These are phyloP conservation scores for Leguminivora glycinivorella DNA, from an alignment of 1,140 invertebrate species.

Conservation along the genomic window DNA sequence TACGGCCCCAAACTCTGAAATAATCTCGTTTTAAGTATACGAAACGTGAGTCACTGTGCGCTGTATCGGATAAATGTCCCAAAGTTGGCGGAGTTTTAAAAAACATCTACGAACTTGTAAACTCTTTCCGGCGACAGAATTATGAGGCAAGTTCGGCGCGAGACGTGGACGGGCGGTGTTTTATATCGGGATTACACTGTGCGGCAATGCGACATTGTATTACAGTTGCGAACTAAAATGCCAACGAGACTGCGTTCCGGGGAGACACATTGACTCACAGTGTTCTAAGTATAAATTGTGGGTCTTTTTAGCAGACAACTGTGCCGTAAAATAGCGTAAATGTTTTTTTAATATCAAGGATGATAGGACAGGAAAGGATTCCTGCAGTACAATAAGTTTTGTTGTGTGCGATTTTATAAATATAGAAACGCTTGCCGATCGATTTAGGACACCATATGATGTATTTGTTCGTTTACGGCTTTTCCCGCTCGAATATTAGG, in stretches of 20 bases:
- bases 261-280: no score
- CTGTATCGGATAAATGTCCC: slow-evolving; percentile 35
- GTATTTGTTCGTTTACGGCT: neutral
- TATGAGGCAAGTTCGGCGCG: slow-evolving; percentile 57
- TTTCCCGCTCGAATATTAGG: neutral
- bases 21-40: slow-evolving; percentile 23
- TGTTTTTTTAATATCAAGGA: no score
- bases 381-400: neutral
- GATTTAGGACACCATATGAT: neutral
- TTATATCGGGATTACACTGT: slow-evolving; percentile 8
- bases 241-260: no score
- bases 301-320: no score
- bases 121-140: slow-evolving; percentile 58
- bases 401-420: neutral
- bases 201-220: neutral
- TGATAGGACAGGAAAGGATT: no score
- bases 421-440: neutral
- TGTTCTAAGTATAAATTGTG: no score
- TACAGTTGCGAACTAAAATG: neutral
- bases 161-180: slow-evolving; percentile 30
- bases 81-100: slow-evolving; percentile 47
- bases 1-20: slow-evolving; percentile 5
- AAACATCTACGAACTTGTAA: slow-evolving; percentile 56
- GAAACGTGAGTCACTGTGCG: slow-evolving; percentile 24
- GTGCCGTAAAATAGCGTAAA: no score